Conservation (phyloP, 2,797 vertebrate species). For the Babyrousa celebensis region DNA sequence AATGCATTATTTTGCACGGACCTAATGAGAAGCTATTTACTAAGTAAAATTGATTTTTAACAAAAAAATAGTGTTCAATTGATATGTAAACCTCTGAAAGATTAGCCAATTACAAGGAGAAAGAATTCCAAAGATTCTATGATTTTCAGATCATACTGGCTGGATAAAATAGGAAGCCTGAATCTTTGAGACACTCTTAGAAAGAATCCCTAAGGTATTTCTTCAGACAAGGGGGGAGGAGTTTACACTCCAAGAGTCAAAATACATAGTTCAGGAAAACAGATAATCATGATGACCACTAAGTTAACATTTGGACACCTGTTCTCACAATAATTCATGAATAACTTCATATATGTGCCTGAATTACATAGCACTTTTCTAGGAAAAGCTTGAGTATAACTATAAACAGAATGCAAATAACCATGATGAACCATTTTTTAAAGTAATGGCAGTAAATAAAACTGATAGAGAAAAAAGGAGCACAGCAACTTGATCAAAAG, state of each 20-base stretch:
- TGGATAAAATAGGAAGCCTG: background rate
- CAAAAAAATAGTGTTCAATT: background rate
- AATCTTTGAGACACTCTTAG: background rate
- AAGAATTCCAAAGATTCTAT: background rate
- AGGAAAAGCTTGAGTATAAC: background rate
- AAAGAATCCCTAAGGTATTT: background rate
- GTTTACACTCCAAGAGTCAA: background rate
- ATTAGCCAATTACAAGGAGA: background rate
- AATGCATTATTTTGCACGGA: background rate
- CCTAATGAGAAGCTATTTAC: slow-evolving; percentile 12
- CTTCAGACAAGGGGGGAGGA: background rate
- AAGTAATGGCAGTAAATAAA: slow-evolving; percentile 18
- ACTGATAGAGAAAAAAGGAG: background rate
- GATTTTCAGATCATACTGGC: slow-evolving; percentile 5
- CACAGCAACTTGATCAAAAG: slow-evolving; percentile 24
- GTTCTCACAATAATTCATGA: background rate
- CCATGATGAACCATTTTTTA: slow-evolving; percentile 30
- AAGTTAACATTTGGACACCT: background rate
- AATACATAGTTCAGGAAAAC: background rate
- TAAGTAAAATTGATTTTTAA: slow-evolving; percentile 60
- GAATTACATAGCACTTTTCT: background rate
- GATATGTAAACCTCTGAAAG: background rate
- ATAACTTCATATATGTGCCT: background rate
- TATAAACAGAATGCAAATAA: slow-evolving; percentile 3
- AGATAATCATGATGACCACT: background rate